Percentiles rank a stretch among this genome's conserved stretches.
Evolutionary conservation across 2,113 vertebrate species (phyloP).

Genomic region (Sigmodon hispidus): DNA sequence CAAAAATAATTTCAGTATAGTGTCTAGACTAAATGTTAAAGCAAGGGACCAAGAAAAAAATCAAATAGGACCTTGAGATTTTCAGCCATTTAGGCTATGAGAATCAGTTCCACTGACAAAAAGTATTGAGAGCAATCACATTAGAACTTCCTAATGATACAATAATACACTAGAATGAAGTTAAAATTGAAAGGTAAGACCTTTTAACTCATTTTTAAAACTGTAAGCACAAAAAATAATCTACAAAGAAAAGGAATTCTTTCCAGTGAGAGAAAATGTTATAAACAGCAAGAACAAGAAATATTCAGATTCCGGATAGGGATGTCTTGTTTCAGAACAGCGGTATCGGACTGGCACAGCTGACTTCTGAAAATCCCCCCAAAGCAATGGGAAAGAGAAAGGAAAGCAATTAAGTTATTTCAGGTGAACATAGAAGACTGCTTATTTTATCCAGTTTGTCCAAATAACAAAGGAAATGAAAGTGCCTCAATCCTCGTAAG

Average conservation of each 20-base stretch:
- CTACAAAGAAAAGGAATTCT: background rate
- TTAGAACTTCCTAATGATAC: background rate
- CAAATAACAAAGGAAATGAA: slow-evolving; percentile 7
- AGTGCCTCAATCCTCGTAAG: background rate
- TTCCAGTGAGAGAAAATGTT: background rate
- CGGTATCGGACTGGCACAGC: background rate
- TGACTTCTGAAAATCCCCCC: slow-evolving; percentile 40
- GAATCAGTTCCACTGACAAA: background rate
- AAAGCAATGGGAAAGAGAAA: slow-evolving; percentile 5
- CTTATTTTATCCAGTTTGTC: background rate
- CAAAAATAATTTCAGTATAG: background rate
- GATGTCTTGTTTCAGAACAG: slow-evolving; percentile 21
- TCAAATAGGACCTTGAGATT: background rate
- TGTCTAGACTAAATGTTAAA: background rate
- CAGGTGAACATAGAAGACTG: slow-evolving; percentile 4
- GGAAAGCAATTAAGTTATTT: slow-evolving; percentile 16
- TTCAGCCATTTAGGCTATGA: background rate
- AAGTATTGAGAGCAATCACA: background rate
- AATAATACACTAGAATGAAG: background rate
- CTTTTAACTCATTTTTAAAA: background rate
- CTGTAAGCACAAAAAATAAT: background rate
- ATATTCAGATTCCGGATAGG: background rate
- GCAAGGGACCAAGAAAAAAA: background rate
- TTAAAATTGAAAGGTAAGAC: background rate
- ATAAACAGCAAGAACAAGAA: background rate